Percentiles rank a stretch among this genome's conserved stretches.
phyloP scores from a whole-genome alignment of 2,888 invertebrate species.

The Pimpla rufipes region DNA sequence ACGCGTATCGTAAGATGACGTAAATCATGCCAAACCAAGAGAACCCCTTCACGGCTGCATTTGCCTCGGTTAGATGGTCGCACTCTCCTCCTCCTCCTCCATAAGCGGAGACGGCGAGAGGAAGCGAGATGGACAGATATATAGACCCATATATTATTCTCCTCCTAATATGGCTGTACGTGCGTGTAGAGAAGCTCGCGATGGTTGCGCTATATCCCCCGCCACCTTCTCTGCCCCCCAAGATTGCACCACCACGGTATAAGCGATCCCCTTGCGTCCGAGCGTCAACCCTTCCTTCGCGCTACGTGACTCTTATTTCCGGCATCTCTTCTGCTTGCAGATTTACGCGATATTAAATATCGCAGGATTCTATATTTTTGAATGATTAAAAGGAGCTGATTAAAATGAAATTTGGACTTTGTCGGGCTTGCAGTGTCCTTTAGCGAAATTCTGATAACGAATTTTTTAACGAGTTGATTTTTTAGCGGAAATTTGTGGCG shows the following conservation, averaged over 20 bases:
- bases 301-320: conserved; percentile 81
- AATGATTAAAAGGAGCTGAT: not conserved
- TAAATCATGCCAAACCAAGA: conserved; percentile 82
- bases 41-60: conserved; percentile 75
- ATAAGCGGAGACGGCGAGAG: conserved; percentile 41
- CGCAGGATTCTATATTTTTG: not conserved
- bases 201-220: conserved; percentile 73
- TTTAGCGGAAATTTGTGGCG: no score
- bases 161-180: conserved; percentile 83
- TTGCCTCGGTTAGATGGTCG: conserved; percentile 52
- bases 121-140: conserved; percentile 58
- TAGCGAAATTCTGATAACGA: no score
- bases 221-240: no score
- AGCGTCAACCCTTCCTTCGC: conserved; percentile 74
- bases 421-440: not conserved
- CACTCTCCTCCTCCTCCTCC: conserved; percentile 23
- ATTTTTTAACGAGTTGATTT: no score
- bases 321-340: conserved; percentile 68
- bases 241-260: conserved; percentile 73
- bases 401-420: not conserved
- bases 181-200: conserved; percentile 81
- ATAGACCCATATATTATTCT: conserved; percentile 81
- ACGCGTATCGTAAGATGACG: conserved; percentile 81
- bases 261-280: conserved; percentile 68
- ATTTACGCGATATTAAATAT: conserved; percentile 1